Base-by-base conservation (phyloP, 1,140 invertebrate genomes). In the Heliconius congener region DNA sequence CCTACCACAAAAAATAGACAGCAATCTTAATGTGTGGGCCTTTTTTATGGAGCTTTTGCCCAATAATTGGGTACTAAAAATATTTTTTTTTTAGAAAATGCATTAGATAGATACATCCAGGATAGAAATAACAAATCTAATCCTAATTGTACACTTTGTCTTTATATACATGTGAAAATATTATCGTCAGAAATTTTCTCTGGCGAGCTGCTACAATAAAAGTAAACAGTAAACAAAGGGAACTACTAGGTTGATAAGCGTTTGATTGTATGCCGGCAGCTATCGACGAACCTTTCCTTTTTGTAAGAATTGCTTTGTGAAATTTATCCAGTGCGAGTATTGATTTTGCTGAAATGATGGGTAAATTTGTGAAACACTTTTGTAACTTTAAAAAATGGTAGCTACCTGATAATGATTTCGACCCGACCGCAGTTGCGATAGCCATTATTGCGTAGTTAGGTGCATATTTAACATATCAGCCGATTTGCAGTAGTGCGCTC, bases 271-370 rank as follows among this genome's bases (percentile, higher is more conserved):
- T 70, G 55, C 55, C 57, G 74, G 27, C 71, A 66, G 50, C 37
- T 46, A 76, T 50, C 23, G 76, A 50, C 34, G 55, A 73, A 70
- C 34, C 46, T 76, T 76, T 55, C 73, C 46, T 76, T 80, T 74
- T 75, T 71, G 30, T 81, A 75, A 37, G 42, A 60, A 39, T 60
- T 77, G 72, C 73, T 81, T 81, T 81, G 73, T 76, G 76, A 74
- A 78, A 52, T 81, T 82, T 79, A 71, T 74, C 74, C 55, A 73
- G 71, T 39, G 19, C 39, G 2, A 30, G 55, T 82, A 82, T 82
- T 82, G 77, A 79, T 82, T 79, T 82, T 82, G 42, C 52, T 71
- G 74, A 27, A 76, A 77, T 74, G 71, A 79, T 71, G 77, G 13
- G 71, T 79, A 82, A 82, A 82, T 71, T 81, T 30, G 60, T 66